Evolutionary conservation across 2,888 invertebrate genomes (phyloP), one percentile per base, ranked within the genome.

Genomic region (Drosophila mimetica): DNA sequence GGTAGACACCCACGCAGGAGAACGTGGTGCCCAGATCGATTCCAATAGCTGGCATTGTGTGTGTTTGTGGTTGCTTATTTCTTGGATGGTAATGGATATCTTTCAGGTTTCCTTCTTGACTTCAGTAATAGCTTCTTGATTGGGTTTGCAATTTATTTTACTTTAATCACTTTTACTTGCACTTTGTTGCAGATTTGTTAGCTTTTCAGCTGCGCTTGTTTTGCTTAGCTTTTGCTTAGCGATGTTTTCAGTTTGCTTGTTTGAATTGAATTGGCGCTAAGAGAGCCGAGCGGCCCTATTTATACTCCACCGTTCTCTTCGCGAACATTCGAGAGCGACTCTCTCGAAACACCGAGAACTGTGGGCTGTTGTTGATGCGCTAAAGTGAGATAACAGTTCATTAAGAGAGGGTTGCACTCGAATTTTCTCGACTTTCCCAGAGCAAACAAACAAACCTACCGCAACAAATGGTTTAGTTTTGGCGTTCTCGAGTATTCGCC

Each of bases 1-100:
- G 95, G 93, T 95, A 96, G 18, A 96, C 95, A 46, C 95, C 96
- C 52, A 96, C 96, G 89, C 96, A 96, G 57, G 96, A 97, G 92
- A 95, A 97, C 52, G 89, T 89, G 75, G 89, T 89, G 59, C 90
- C 89, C 79, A 89, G 75, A 66, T 89, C 89, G 58, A 90, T 90
- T 73, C 96, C 96, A 79, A 96, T 94, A 39, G 81, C 94, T 78
- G 94, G 93, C 89, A 92, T 89, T 90, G 51, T 87, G 25, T 52
- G 18, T 63, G n/a, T 5, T 16, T 36, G 11, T 11, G 30, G 3
- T 11, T 30, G 30, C 11, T 30, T 9, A n/a, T 20, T 58, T 30
- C 16, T 28, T 9, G n/a, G 41, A 54, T 41, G 4, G 36, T 20
- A 20, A 25, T 34, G 28, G 34, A 28, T 16, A 14, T 11, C 4